Conservation (phyloP, 2,888 invertebrate species). For the Nephrotoma flavescens region DNA sequence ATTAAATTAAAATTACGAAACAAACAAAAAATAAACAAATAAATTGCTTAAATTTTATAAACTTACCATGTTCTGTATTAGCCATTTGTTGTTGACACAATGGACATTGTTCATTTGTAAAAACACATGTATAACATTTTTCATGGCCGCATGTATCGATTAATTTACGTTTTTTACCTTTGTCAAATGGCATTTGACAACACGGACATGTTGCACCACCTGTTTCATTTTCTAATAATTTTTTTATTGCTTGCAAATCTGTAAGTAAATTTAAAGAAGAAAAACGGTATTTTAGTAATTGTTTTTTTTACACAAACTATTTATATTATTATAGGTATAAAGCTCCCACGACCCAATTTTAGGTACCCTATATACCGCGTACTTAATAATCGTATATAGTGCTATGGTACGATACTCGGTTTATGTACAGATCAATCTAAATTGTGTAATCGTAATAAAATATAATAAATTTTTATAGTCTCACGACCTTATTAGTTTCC, state of each 20-base stretch:
- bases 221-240: constrained; percentile 61
- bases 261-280: constrained; percentile 27
- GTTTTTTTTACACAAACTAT: neutral
- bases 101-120: constrained; percentile 82
- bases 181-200: constrained; percentile 89
- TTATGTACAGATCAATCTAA: neutral
- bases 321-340: neutral
- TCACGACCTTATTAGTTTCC: neutral
- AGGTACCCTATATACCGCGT: neutral
- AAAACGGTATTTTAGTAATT: neutral
- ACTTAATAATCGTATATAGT: neutral
- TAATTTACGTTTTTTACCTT: constrained; percentile 87
- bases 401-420: neutral
- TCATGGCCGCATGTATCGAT: constrained; percentile 95
- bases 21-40: neutral
- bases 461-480: neutral
- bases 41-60: neutral
- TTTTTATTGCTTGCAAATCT: constrained; percentile 73
- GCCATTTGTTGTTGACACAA: constrained; percentile 45
- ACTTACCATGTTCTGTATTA: constrained; percentile 3
- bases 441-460: neutral
- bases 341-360: neutral
- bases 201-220: constrained; percentile 61
- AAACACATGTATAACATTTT: constrained; percentile 88
- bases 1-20: neutral